Percentiles rank a stretch among this genome's conserved stretches.
phyloP scores from a whole-genome alignment of 2,888 invertebrate species.

The Tanypteryx hageni region DNA sequence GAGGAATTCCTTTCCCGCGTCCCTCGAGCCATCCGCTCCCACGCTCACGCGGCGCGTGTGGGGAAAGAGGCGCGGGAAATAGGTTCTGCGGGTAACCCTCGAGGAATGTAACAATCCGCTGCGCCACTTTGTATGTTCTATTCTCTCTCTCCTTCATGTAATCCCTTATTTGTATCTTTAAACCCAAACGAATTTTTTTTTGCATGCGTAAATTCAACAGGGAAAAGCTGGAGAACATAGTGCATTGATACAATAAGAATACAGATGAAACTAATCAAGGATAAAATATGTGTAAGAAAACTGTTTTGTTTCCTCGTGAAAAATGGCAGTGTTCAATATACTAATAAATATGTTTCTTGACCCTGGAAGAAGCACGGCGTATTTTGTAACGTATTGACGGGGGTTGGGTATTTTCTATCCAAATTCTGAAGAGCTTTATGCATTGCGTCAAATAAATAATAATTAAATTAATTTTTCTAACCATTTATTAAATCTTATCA shows the following conservation, averaged over 20 bases:
- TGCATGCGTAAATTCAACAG: not conserved
- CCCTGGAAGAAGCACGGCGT: too few relatives aligned
- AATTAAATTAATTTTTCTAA: too few relatives aligned
- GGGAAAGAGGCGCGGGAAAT: too few relatives aligned
- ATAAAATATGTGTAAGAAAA: too few relatives aligned
- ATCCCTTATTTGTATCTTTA: not conserved
- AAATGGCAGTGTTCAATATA: not conserved
- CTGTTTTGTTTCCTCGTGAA: not conserved
- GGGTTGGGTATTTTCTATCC: too few relatives aligned
- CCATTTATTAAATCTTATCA: too few relatives aligned
- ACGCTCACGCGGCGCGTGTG: not conserved
- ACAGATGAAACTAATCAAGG: not conserved
- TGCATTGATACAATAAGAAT: not conserved
- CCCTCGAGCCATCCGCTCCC: not conserved
- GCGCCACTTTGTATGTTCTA: not conserved
- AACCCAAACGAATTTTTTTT: not conserved
- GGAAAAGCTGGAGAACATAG: not conserved
- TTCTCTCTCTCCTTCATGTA: not conserved
- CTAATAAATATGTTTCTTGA: too few relatives aligned
- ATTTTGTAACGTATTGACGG: too few relatives aligned
- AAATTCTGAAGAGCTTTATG: too few relatives aligned
- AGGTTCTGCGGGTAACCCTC: not conserved
- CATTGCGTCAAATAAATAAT: too few relatives aligned
- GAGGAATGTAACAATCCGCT: slow-evolving; percentile 3
- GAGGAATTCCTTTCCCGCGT: not conserved